Evolutionary conservation across 35 echinoderm and acorn worm genomes (phyloP), one percentile per base, ranked within the genome.

Genomic region (Diadema setosum): DNA sequence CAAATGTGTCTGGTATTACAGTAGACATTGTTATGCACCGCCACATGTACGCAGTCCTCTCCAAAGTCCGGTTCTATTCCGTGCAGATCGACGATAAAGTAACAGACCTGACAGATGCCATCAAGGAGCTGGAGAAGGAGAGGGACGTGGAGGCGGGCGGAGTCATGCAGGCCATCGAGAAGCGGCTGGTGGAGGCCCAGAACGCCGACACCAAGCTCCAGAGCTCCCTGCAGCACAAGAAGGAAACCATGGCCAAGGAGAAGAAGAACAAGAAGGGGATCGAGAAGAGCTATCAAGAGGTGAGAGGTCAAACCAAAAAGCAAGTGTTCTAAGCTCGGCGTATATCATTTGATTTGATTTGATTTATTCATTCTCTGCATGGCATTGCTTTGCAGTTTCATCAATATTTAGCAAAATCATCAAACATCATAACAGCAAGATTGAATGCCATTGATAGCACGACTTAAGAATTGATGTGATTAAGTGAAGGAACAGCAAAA

Each of bases 251-350:
- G 39, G 80, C 75, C 56, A 91, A 94, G 29, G 96, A 98, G 92
- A 94, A 98, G 86, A 98, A 98, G 41, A 98, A 94, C 36, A 94
- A 92, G 48, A 98, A 98, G 78, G 92, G 52, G 17, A 76, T 94
- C 83, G 89, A 92, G 18, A 98, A 98, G 80, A 98, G 92, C 46
- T 90, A 94, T 30, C 60, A 48, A n/a, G 96, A 98, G 86, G 96
- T 98, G 52, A 89, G 63, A n/a, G 31, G 17, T 67, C 8, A 5
- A 33, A 27, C n/a, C 48, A 52, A 52, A 52, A 52, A 11, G 48
- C 9, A n/a, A 52, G 9, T 52, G n/a, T 11, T 52, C n/a, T 52
- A n/a, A 11, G 48, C 48, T 52, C 48, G 48, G 48, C 9, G 9
- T 52, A 11, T 52, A 9, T 52, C 48, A 9, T 52, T n/a, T 52